phyloP scores from a whole-genome alignment of 1,140 invertebrate genomes.

The Zaprionus ornatus region DNA sequence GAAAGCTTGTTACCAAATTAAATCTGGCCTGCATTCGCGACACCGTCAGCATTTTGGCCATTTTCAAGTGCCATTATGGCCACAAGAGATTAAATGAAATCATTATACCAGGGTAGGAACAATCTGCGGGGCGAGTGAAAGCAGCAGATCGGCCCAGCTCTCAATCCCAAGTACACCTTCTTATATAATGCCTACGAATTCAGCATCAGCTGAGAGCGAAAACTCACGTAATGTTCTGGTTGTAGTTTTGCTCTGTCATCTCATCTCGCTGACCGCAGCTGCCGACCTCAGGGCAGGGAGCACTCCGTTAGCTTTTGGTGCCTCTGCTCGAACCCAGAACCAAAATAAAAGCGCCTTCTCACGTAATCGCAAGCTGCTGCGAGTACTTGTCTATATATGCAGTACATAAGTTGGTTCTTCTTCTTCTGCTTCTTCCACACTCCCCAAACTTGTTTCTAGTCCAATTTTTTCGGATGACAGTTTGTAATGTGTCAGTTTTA shows the following conservation, averaged over 20 bases:
- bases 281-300: constrained; percentile 23
- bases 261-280: background rate
- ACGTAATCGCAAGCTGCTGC: constrained; percentile 17
- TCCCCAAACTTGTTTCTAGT: constrained; percentile 56
- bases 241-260: constrained; percentile 33
- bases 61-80: constrained; percentile 70
- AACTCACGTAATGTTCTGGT: constrained; percentile 34
- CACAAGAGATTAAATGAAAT: constrained; percentile 63
- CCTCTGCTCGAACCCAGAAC: background rate
- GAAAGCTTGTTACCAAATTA: constrained; percentile 80
- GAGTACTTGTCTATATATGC: background rate
- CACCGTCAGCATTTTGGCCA: constrained; percentile 43
- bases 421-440: background rate
- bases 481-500: constrained; percentile 45
- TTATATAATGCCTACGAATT: constrained; percentile 26
- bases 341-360: background rate
- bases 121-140: constrained; percentile 57
- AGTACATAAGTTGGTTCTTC: background rate
- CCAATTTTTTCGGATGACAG: constrained; percentile 60
- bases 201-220: constrained; percentile 7
- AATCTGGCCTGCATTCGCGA: constrained; percentile 49
- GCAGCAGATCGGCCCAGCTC: constrained; percentile 8
- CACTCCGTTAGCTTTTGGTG: constrained; percentile 26
- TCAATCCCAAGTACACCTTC: constrained; percentile 1
- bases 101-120: constrained; percentile 49